Percentiles rank a stretch among this genome's conserved stretches.
phyloP scores from a whole-genome alignment of 2,888 invertebrate species.

The Cistogaster globosa region DNA sequence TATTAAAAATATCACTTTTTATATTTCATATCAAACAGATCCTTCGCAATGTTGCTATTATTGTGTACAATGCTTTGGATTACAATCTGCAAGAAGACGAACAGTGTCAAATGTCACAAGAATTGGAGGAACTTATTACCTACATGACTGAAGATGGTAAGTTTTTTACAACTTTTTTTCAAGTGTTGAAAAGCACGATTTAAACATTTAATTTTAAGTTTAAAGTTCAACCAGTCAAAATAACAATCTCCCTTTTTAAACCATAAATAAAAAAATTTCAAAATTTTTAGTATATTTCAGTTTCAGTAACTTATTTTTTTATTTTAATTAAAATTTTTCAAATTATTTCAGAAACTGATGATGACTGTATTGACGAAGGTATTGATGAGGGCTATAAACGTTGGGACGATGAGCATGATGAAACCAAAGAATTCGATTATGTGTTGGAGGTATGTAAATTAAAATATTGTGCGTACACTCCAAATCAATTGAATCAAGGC shows the following conservation, averaged over 20 bases:
- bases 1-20: neutral
- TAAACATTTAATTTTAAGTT: neutral
- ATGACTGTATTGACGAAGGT: conserved; percentile 95
- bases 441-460: conserved; percentile 81
- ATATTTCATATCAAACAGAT: conserved; percentile 84
- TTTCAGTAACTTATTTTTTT: too few relatives aligned
- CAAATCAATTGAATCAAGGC: too few relatives aligned
- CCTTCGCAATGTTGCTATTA: conserved; percentile 90
- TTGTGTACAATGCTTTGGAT: conserved; percentile 95
- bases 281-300: neutral
- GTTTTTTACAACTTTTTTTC: conserved; percentile 51
- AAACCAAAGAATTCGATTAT: conserved; percentile 83
- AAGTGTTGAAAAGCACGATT: neutral
- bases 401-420: conserved; percentile 85
- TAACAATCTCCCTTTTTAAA: neutral
- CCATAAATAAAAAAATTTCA: too few relatives aligned
- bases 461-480: too few relatives aligned
- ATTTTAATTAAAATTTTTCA: neutral
- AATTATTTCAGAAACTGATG: conserved; percentile 86
- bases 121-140: conserved; percentile 93
- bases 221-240: too few relatives aligned
- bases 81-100: conserved; percentile 93
- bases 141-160: conserved; percentile 91
- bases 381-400: conserved; percentile 87
- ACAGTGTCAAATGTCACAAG: conserved; percentile 92